Conservation (phyloP, 1,140 invertebrate genomes). For the Solenopsis fugax region DNA sequence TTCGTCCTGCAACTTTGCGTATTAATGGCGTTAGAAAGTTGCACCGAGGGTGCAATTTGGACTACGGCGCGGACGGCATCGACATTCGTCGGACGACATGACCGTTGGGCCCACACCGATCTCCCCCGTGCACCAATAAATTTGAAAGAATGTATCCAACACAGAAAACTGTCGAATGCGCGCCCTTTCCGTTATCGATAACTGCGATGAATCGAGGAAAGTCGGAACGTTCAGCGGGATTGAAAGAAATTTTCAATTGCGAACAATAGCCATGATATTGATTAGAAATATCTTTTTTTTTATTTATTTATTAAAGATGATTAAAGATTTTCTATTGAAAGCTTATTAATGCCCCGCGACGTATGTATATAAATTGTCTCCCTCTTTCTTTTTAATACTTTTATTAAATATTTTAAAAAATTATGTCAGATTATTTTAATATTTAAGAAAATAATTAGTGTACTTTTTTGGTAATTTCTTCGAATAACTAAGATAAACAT, state of each 20-base stretch:
- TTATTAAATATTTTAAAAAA: neutral
- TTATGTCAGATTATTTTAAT: neutral
- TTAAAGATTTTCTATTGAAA: neutral
- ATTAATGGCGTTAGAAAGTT: slow-evolving; percentile 59
- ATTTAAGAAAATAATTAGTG: neutral
- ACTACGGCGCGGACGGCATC: slow-evolving; percentile 23
- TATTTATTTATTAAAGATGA: neutral
- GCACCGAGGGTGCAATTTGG: slow-evolving; percentile 47
- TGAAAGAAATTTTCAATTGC: neutral
- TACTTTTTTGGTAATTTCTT: neutral
- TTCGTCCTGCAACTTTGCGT: slow-evolving; percentile 55
- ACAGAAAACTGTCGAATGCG: neutral
- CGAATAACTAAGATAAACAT: neutral
- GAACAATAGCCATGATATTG: neutral
- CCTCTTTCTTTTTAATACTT: neutral
- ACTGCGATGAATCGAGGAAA: neutral
- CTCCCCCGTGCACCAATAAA: neutral
- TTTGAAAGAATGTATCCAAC: neutral
- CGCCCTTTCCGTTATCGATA: neutral
- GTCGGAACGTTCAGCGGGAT: neutral
- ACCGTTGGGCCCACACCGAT: neutral
- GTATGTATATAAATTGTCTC: neutral
- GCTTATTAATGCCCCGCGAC: neutral
- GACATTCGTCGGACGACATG: slow-evolving; percentile 1
- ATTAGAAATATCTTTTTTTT: neutral